Conservation (phyloP, 1,140 invertebrate genomes). For the Drosophila parabipectinata region DNA sequence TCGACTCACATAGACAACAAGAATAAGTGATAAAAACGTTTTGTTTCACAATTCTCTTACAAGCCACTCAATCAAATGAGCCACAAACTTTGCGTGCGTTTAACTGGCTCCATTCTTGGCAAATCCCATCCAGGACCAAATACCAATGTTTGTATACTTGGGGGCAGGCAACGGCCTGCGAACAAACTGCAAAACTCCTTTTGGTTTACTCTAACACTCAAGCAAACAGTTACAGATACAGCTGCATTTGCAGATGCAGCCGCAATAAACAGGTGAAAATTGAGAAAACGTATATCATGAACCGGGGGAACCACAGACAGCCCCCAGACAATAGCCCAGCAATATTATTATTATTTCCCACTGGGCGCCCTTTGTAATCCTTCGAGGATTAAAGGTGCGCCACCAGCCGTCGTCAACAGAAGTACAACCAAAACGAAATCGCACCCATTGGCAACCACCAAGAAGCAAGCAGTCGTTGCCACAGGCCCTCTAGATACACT, state of each 20-base stretch:
- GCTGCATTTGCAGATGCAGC: conserved; percentile 49
- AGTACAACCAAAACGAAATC: conserved; percentile 72
- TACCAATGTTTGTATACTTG: not conserved
- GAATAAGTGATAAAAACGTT: conserved; percentile 80
- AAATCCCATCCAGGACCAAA: not conserved
- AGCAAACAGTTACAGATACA: conserved; percentile 52
- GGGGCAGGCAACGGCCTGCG: conserved; percentile 38
- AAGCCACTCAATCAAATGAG: conserved; percentile 65
- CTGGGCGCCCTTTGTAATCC: conserved; percentile 73
- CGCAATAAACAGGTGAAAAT: conserved; percentile 74
- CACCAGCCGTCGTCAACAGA: conserved; percentile 62
- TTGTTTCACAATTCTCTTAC: conserved; percentile 73
- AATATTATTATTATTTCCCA: conserved; percentile 83
- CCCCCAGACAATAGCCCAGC: conserved; percentile 81
- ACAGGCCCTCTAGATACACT: conserved; percentile 2
- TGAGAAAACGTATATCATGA: conserved; percentile 63
- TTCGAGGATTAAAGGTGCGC: conserved; percentile 62
- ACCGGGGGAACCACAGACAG: conserved; percentile 29
- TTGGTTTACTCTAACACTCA: conserved; percentile 75
- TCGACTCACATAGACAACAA: conserved; percentile 49
- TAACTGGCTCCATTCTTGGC: conserved; percentile 61
- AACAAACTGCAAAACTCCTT: conserved; percentile 58
- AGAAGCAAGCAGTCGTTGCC: conserved; percentile 39
- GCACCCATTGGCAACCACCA: conserved; percentile 68
- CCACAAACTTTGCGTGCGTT: conserved; percentile 73